Base-by-base conservation (phyloP, 2,797 vertebrate genomes). In the Trematomus bernacchii region DNA sequence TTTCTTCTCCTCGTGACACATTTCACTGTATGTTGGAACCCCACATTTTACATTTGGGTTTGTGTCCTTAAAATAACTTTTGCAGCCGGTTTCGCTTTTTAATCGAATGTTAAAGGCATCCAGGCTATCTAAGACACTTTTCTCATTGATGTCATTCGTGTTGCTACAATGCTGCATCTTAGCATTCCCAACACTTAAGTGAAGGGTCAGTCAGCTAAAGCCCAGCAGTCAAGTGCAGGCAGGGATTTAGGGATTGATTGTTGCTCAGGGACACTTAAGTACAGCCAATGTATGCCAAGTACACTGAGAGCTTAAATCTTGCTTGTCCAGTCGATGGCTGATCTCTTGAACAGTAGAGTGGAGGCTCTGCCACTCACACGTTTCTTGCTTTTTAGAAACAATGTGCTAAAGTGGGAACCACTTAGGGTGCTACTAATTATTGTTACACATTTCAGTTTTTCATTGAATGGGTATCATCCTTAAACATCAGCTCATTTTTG, bases 211-310 rank as follows among this genome's bases (percentile, higher is more conserved):
- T 44, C 19, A 62, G 54, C 21, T n/a, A n/a, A 67, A 77, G 53
- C 72, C 18, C 16, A 55, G 47, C 42, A 57, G 8, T 61, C 18
- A 33, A 55, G 47, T 23, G 18, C 1, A 0, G 51, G 51, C 18
- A 58, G 19, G 23, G 75, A 67, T 66, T 73, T 71, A 37, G 37
- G 15, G 37, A 80, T 66, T 75, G 63, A 80, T 80, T 72, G 71
- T 66, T 79, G 42, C 57, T 74, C 50, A 51, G 50, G 63, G 79
- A 79, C 71, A 76, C 42, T 66, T 59, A 66, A 57, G 50, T 33
- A 58, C 42, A 73, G 59, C 44, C 33, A 66, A 23, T 66, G 54
- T 69, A 58, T 69, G 66, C 46, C 14, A 61, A 75, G 40, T 67
- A 53, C 57, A 72, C 60, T 10, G 11, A 37, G 44, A 71, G 63